Base-by-base conservation (phyloP, 2,888 invertebrate genomes). In the Polyommatus icarus region DNA sequence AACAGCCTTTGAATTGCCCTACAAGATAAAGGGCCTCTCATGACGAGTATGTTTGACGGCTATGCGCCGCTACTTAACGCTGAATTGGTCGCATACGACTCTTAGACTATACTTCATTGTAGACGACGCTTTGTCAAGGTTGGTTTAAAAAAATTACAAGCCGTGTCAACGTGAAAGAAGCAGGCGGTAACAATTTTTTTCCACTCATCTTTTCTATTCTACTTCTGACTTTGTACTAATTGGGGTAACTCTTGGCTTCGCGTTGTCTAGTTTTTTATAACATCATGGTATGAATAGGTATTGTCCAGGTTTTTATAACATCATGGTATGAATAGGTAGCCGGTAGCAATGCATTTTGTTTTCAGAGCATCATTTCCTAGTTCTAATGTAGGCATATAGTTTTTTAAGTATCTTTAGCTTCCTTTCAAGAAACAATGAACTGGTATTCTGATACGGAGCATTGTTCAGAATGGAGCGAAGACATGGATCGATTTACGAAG, bases 1-100 rank as follows among this genome's bases (percentile, higher is more conserved):
- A 71, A 71, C 57, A 77, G 77, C 77, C 72, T 77, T 40, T 77
- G 77, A 77, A 77, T 77, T 57, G 77, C 77, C 54, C 77, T 77
- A 59, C 77, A 72, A 15, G 72, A 54, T 77, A 77, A 77, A 71
- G 77, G 57, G 71, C 59, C 77, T 71, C 77, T 71, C 71, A 46
- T 72, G 36, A 54, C 36, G 72, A 77, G 77, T 77, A 32, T 71
- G 57, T 77, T 57, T 71, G 77, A 77, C 77, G 75, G 75, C 75
- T 75, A 75, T 75, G 75, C 75, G 75, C 75, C 75, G 75, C 75
- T 75, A 75, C 75, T 75, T 75, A 75, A 50, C 75, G 29, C 50
- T 75, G 75, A 75, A 75, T 75, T 75, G 75, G 75, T 75, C 75
- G 75, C 54, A 54, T 75, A 75, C 75, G 75, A 75, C 75, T 75